phyloP scores from a whole-genome alignment of 2,888 invertebrate species.

The Tipula lateralis region DNA sequence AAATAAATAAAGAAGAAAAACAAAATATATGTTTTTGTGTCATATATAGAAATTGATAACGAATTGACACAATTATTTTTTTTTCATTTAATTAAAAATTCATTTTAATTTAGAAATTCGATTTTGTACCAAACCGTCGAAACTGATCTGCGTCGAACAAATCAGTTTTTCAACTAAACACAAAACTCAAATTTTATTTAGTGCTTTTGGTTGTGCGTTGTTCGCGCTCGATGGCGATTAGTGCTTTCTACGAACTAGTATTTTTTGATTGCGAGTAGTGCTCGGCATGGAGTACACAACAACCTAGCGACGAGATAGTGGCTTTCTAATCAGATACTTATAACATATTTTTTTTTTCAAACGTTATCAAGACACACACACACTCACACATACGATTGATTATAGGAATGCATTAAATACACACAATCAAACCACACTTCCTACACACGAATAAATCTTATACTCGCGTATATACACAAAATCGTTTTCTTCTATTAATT shows the following conservation, averaged over 20 bases:
- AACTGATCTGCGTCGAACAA: background rate
- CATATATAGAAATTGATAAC: constrained; percentile 3
- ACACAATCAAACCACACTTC: background rate
- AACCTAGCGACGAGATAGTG: background rate
- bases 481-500: background rate
- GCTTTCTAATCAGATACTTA: background rate
- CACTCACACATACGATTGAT: background rate
- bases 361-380: background rate
- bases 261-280: background rate
- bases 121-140: background rate
- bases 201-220: background rate
- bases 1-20: background rate
- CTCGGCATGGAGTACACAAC: background rate
- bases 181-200: background rate
- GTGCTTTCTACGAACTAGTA: background rate
- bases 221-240: background rate
- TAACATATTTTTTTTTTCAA: background rate
- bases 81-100: background rate
- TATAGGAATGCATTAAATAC: background rate
- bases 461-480: no score
- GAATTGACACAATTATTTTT: background rate
- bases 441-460: constrained; percentile 15
- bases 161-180: background rate
- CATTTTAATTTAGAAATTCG: background rate
- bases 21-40: background rate